phyloP scores from a whole-genome alignment of 2,888 invertebrate species.

The Cephus runcator region DNA sequence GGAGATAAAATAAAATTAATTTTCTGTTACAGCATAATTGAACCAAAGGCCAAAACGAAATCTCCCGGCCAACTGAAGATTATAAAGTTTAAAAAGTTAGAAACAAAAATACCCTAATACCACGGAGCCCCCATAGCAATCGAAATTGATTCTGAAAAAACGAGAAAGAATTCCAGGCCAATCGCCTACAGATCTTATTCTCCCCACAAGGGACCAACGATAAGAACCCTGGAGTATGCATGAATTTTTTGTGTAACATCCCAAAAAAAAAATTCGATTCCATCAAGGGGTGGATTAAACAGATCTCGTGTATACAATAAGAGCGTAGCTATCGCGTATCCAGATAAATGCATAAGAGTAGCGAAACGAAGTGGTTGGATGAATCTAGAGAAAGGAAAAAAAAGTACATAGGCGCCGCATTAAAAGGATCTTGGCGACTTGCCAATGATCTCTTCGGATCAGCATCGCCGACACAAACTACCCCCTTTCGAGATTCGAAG shows the following conservation, averaged over 20 bases:
- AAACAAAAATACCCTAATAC: neutral
- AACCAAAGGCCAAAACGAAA: neutral
- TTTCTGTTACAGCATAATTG: neutral
- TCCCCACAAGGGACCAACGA: too few relatives aligned
- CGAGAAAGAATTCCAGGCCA: neutral
- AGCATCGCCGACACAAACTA: conserved; percentile 26
- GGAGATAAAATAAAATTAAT: neutral
- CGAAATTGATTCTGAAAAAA: neutral
- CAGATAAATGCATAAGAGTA: neutral
- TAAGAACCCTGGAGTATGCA: too few relatives aligned
- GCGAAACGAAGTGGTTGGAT: conserved; percentile 19
- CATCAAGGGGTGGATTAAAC: too few relatives aligned
- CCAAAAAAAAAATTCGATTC: too few relatives aligned
- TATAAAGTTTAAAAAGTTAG: neutral
- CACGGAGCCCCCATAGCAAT: neutral
- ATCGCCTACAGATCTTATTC: too few relatives aligned
- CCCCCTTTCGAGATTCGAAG: conserved; percentile 6
- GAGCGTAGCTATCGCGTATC: neutral
- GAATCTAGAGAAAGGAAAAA: conserved; percentile 30
- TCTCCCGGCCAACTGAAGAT: neutral
- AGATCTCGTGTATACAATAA: neutral
- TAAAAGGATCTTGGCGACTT: conserved; percentile 36
- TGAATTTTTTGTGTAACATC: too few relatives aligned
- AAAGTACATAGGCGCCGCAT: conserved; percentile 28
- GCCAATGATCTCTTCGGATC: conserved; percentile 46